Percentiles rank a stretch among this genome's conserved stretches.
Evolutionary conservation across 2,888 invertebrate species (phyloP).

Genomic region (Oithona nana): DNA sequence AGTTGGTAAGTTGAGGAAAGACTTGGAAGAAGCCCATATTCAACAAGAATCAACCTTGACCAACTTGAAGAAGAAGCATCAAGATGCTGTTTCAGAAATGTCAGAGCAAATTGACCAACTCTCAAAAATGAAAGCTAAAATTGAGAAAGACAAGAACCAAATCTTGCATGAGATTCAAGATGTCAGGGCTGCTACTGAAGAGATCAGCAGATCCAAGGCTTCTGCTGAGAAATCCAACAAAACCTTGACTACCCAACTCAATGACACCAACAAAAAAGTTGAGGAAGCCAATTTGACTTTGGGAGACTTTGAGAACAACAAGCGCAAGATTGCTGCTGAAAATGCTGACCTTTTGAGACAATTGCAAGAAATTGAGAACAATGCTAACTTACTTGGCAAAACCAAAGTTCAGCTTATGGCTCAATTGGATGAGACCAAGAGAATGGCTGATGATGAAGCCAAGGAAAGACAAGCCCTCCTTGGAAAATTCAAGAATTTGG

Average conservation of each 20-base stretch:
- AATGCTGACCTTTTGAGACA: conserved; percentile 72
- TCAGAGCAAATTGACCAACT: conserved; percentile 99
- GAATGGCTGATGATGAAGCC: conserved; percentile 55
- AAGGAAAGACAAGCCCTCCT: conserved; percentile 31
- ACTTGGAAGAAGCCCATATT: conserved; percentile 95
- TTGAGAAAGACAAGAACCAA: conserved; percentile 75
- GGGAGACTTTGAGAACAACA: conserved; percentile 88
- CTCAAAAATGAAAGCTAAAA: conserved; percentile 96
- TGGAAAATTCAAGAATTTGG: conserved; percentile 34
- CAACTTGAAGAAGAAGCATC: conserved; percentile 98
- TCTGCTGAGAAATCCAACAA: conserved; percentile 97
- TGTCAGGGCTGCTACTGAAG: conserved; percentile 78
- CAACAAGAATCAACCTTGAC: conserved; percentile 94
- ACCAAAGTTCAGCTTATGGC: conserved; percentile 41
- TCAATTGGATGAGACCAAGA: conserved; percentile 61
- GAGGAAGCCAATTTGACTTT: conserved; percentile 92
- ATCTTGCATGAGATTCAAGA: conserved; percentile 79
- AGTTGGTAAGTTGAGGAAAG: conserved; percentile 90
- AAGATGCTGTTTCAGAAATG: conserved; percentile 97
- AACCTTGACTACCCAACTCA: conserved; percentile 83
- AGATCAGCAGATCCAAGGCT: conserved; percentile 80
- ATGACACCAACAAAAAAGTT: conserved; percentile 84
- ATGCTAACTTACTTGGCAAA: conserved; percentile 27
- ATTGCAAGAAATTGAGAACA: conserved; percentile 92
- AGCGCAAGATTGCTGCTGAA: conserved; percentile 93